phyloP scores from a whole-genome alignment of 2,797 vertebrate species.

The Bryconaethiops microstoma region DNA sequence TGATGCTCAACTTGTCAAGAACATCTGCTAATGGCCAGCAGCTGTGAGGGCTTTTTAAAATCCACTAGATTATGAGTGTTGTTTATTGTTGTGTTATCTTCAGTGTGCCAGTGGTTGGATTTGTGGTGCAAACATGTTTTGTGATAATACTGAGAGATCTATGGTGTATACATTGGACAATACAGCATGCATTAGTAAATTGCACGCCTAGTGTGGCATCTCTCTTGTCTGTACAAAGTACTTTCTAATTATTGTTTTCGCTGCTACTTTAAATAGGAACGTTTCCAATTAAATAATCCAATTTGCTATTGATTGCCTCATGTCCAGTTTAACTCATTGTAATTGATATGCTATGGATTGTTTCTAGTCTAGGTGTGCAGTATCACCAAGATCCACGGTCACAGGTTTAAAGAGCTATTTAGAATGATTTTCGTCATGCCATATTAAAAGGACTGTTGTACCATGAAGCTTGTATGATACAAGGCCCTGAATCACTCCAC shows the following conservation, averaged over 20 bases:
- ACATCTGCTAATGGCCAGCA: background rate
- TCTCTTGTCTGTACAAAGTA: slow-evolving; percentile 8
- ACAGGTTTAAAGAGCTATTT: slow-evolving; percentile 7
- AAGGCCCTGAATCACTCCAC: background rate
- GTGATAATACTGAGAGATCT: no score
- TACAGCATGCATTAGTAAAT: background rate
- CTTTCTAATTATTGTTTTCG: slow-evolving; percentile 8
- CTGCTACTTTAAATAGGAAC: background rate
- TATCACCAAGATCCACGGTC: background rate
- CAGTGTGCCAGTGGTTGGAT: no score
- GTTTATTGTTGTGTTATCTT: no score
- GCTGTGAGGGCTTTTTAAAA: background rate
- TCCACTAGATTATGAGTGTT: no score
- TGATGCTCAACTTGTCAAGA: background rate
- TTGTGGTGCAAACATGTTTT: no score
- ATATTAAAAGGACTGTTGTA: background rate
- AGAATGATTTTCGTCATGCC: background rate
- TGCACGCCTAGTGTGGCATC: background rate
- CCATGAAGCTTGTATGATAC: background rate
- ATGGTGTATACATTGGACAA: no score
- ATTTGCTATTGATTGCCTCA: background rate
- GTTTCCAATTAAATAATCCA: slow-evolving; percentile 20
- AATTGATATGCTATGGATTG: background rate
- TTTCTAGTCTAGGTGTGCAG: background rate
- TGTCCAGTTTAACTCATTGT: slow-evolving; percentile 11